Evolutionary conservation across 2,797 vertebrate species (phyloP).

Genomic region (Coranthus polyacanthus): DNA sequence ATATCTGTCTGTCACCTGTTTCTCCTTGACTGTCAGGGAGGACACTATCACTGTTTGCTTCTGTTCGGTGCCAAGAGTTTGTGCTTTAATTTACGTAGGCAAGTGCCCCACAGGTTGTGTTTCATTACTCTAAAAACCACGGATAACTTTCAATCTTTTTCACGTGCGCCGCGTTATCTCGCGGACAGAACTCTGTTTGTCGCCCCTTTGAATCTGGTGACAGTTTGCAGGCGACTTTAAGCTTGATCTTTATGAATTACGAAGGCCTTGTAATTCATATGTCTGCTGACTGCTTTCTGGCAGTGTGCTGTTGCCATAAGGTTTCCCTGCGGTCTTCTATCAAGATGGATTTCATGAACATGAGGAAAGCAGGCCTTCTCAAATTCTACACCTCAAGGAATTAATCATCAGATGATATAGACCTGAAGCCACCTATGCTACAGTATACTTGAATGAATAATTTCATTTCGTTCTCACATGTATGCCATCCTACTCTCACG

Average conservation of each 20-base stretch:
- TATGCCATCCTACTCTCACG: slow-evolving; percentile 20
- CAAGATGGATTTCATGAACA: slow-evolving; percentile 78
- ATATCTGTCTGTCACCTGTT: slow-evolving; percentile 57
- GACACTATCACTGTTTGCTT: slow-evolving; percentile 37
- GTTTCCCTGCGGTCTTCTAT: slow-evolving; percentile 46
- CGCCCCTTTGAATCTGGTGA: slow-evolving; percentile 1
- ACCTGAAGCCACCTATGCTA: slow-evolving; percentile 42
- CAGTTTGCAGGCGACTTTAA: slow-evolving; percentile 18
- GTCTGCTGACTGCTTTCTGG: slow-evolving; percentile 44
- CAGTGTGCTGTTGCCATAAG: slow-evolving; percentile 26
- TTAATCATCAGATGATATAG: slow-evolving; percentile 62
- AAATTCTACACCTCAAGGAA: slow-evolving; percentile 65
- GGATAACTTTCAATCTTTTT: slow-evolving; percentile 45
- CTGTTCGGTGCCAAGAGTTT: slow-evolving; percentile 52
- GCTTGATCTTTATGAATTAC: slow-evolving; percentile 32
- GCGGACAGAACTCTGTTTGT: slow-evolving; percentile 18
- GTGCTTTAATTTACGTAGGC: slow-evolving; percentile 61
- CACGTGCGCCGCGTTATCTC: slow-evolving; percentile 1
- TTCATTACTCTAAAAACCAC: slow-evolving; percentile 48
- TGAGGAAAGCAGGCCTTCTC: slow-evolving; percentile 69
- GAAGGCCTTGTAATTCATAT: slow-evolving; percentile 51
- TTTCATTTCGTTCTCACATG: slow-evolving; percentile 53
- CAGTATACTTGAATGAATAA: slow-evolving; percentile 63
- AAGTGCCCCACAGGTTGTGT: slow-evolving; percentile 38
- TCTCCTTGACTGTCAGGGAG: slow-evolving; percentile 59